phyloP scores from a whole-genome alignment of 2,888 invertebrate species.

The Isoperla grammatica region DNA sequence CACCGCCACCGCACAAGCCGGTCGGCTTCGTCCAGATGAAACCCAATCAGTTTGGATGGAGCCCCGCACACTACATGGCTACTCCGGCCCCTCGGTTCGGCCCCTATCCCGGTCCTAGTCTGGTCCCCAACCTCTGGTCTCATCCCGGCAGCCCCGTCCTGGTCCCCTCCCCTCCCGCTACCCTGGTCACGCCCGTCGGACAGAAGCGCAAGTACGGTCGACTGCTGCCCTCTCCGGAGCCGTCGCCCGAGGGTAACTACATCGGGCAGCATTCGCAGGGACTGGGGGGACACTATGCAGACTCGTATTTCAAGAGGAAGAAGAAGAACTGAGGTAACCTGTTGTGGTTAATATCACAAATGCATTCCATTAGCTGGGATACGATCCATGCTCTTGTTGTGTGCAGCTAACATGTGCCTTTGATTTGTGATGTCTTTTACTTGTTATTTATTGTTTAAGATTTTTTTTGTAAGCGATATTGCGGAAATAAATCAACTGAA shows the following conservation, averaged over 20 bases:
- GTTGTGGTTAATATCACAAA: not conserved
- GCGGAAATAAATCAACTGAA: no score
- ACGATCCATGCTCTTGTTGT: constrained; percentile 4
- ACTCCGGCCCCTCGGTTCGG: constrained; percentile 28
- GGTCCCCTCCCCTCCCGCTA: constrained; percentile 29
- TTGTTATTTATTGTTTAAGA: constrained; percentile 27
- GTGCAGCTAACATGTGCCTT: constrained; percentile 29
- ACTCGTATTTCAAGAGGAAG: constrained; percentile 45
- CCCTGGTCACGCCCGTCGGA: constrained; percentile 38
- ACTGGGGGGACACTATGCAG: constrained; percentile 49
- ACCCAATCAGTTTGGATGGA: constrained; percentile 27
- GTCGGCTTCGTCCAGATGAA: constrained; percentile 32
- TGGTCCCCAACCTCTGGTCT: constrained; percentile 31
- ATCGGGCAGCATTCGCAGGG: constrained; percentile 51
- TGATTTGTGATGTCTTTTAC: constrained; percentile 27
- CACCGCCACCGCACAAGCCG: constrained; percentile 31
- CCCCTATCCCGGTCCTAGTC: constrained; percentile 28
- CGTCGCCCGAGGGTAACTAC: constrained; percentile 47
- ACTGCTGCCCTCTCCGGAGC: constrained; percentile 46
- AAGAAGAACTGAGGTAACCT: constrained; percentile 36
- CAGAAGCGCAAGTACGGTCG: constrained; percentile 43
- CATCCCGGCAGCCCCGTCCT: constrained; percentile 31
- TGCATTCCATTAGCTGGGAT: constrained; percentile 15
- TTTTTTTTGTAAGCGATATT: no score
- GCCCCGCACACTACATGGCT: constrained; percentile 25